These are phyloP conservation scores for Plecturocebus donacophilus DNA, from an alignment of 2,113 vertebrate genomes.

Conservation along the genomic window DNA sequence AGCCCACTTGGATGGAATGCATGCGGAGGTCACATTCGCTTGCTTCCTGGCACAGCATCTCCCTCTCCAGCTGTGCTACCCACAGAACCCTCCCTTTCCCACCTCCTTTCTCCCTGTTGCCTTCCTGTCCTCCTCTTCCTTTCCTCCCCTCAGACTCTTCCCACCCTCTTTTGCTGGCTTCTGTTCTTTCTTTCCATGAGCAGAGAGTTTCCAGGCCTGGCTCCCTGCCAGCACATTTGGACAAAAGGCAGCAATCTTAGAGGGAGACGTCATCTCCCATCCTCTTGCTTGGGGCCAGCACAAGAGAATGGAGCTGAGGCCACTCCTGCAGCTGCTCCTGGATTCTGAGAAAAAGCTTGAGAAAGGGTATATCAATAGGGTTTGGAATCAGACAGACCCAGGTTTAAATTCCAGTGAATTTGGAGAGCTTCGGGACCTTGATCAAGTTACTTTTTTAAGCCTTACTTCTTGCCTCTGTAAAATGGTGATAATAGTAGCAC, in stretches of 20 bases:
- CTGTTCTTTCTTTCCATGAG: constrained; percentile 80
- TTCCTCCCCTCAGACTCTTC: background rate
- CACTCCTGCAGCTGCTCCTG: background rate
- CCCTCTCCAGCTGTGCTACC: constrained; percentile 27
- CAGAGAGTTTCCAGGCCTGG: constrained; percentile 85
- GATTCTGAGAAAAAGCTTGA: background rate
- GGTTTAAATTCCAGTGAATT: background rate
- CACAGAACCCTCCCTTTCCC: background rate
- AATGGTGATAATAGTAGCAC: background rate
- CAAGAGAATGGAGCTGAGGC: background rate
- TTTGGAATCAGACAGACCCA: background rate
- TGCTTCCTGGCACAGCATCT: background rate
- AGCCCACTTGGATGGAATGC: background rate
- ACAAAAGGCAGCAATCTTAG: constrained; percentile 78
- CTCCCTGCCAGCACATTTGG: constrained; percentile 79
- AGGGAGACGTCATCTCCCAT: constrained; percentile 83
- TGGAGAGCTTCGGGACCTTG: background rate
- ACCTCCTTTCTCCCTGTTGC: background rate
- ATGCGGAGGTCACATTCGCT: background rate
- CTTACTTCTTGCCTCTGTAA: background rate
- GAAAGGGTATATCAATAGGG: rapidly evolving
- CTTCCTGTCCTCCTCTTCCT: constrained; percentile 21
- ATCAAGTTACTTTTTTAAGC: background rate
- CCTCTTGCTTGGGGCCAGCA: constrained; percentile 64
- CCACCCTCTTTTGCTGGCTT: constrained; percentile 67